These are phyloP conservation scores for Lophius piscatorius DNA, from an alignment of 2,113 vertebrate species.

Conservation along the genomic window DNA sequence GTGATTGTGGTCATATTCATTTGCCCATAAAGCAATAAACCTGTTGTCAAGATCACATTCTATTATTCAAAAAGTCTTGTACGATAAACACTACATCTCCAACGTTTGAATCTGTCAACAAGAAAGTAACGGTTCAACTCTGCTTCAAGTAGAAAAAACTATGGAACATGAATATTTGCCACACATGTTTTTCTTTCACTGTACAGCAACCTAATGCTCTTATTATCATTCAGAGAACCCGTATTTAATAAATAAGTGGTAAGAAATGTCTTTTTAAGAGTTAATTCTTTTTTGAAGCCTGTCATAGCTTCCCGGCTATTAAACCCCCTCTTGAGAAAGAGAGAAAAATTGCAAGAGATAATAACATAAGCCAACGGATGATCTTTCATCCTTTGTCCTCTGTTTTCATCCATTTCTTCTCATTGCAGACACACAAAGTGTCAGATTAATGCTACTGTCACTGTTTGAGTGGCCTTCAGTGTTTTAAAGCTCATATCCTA, in stretches of 20 bases:
- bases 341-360: conserved; percentile 50
- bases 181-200: background rate
- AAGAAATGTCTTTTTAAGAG: conserved; percentile 42
- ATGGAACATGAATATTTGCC: background rate
- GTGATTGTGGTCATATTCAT: background rate
- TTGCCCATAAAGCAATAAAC: background rate
- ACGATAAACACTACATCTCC: too few species aligned
- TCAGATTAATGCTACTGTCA: conserved; percentile 54
- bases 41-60: background rate
- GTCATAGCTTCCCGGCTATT: conserved; percentile 50
- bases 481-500: conserved; percentile 21
- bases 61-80: background rate
- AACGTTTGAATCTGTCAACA: too few species aligned
- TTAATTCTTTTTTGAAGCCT: conserved; percentile 61
- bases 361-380: conserved; percentile 68
- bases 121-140: too few species aligned
- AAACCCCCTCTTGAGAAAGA: conserved; percentile 46
- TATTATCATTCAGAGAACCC: conserved; percentile 13
- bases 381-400: conserved; percentile 64
- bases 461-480: conserved; percentile 42
- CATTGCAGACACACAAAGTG: conserved; percentile 60
- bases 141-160: background rate
- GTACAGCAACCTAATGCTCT: background rate
- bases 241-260: conserved; percentile 33
- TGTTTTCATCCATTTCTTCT: conserved; percentile 54